These are phyloP conservation scores for Nysson spinosus DNA, from an alignment of 2,888 invertebrate genomes.

Conservation along the genomic window DNA sequence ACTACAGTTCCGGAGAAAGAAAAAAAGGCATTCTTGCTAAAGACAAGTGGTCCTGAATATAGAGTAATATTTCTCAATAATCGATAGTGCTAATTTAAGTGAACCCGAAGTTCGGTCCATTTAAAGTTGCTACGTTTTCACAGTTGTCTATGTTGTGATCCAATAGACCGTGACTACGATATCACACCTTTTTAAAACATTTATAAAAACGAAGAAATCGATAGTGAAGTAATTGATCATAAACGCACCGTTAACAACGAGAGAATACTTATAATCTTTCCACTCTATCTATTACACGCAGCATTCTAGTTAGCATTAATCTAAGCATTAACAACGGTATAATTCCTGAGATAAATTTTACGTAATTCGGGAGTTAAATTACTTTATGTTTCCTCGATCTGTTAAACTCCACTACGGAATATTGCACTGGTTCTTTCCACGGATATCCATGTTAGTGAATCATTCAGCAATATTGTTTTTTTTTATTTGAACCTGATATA, in stretches of 20 bases:
- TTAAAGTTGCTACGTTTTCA: too few species aligned
- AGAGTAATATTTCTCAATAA: too few species aligned
- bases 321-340: slow-evolving; percentile 9
- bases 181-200: too few species aligned
- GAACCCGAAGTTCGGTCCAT: too few species aligned
- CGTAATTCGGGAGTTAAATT: slow-evolving; percentile 16
- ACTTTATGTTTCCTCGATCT: neutral
- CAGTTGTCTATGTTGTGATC: too few species aligned
- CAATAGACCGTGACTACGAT: too few species aligned
- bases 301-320: slow-evolving; percentile 12
- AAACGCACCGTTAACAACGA: neutral
- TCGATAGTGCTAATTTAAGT: too few species aligned
- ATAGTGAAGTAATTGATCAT: neutral
- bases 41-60: too few species aligned
- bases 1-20: too few species aligned
- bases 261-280: slow-evolving; percentile 9
- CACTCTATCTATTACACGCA: slow-evolving; percentile 14
- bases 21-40: too few species aligned
- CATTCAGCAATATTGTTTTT: neutral
- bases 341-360: slow-evolving; percentile 11
- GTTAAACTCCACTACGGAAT: neutral
- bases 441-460: too few species aligned
- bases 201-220: neutral
- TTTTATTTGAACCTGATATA: neutral
- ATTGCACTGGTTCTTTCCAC: too few species aligned